Evolutionary conservation across 2,113 vertebrate species (phyloP), one percentile per base, ranked within the genome.

Genomic region (Chloroceryle aenea): DNA sequence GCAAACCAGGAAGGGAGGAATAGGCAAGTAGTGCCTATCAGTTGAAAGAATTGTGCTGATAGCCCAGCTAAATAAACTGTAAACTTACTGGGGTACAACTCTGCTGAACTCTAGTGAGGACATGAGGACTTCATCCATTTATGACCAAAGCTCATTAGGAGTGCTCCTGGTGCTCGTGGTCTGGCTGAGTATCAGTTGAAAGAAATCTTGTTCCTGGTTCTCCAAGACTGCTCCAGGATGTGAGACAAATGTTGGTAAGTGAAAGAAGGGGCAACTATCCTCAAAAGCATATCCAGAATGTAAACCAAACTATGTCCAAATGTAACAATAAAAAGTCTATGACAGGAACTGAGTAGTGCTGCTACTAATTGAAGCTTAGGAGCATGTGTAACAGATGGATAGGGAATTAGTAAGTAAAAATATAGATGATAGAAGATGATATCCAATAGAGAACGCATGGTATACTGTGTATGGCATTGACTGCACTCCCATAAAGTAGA

Each of bases 21-120:
- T n/a, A n/a, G 73, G n/a, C 45, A 59, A 47, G 32, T 14, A 6
- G 58, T 5, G 4, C 6, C 32, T 42, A 8, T 1, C 4, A 0
- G 16, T 11, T 14, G 1, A n/a, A 66, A 80, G 12, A 81, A 2
- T 13, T 61, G 38, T n/a, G 48, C 66, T 56, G 29, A 48, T 16
- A 72, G 27, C 4, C 15, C 27, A 64, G 18, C 12, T 34, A 15
- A 29, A 23, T 8, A 21, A 74, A 43, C 14, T 45, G 7, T 23
- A 25, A 9, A 1, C 4, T 61, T 83, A 40, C 0, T 0, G 0
- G 18, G 4, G 5, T 8, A 53, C 34, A 68, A 4, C 6, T 79
- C 27, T 40, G 43, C 21, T 40, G 40, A 67, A 42, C 20, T 75
- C 36, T 27, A 15, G 47, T 43, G 66, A 48, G 32, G 23, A 29